phyloP scores from a whole-genome alignment of 2,888 invertebrate genomes.

The Autographa pulchrina region DNA sequence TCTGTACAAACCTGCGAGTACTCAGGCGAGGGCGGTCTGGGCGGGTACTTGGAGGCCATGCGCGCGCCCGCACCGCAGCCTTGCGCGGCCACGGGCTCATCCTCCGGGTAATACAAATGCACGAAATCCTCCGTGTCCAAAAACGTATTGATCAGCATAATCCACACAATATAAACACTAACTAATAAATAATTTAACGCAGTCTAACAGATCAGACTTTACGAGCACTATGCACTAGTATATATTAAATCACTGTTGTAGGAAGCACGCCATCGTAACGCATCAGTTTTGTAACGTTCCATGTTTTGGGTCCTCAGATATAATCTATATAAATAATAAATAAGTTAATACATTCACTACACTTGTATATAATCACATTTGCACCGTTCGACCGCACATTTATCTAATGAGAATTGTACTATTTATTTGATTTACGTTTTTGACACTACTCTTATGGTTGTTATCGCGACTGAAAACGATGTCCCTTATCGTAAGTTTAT shows the following conservation, averaged over 20 bases:
- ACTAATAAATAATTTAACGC: constrained; percentile 82
- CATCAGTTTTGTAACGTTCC: constrained; percentile 79
- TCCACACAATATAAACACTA: constrained; percentile 79
- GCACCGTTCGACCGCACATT: constrained; percentile 73
- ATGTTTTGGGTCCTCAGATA: constrained; percentile 72
- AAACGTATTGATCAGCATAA: constrained; percentile 88
- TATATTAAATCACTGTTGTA: constrained; percentile 73
- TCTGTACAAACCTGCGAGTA: constrained; percentile 80
- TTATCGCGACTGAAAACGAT: constrained; percentile 56
- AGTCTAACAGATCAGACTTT: constrained; percentile 83
- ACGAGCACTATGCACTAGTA: constrained; percentile 72
- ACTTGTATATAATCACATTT: constrained; percentile 86
- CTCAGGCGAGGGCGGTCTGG: constrained; percentile 82
- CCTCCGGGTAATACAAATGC: constrained; percentile 87
- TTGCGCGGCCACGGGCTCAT: constrained; percentile 82
- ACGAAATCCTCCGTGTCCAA: constrained; percentile 89
- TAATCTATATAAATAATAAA: constrained; percentile 72
- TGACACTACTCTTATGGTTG: constrained; percentile 54
- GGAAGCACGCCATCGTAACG: constrained; percentile 82
- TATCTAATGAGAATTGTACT: constrained; percentile 69
- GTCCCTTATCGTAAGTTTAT: constrained; percentile 56
- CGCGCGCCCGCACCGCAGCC: constrained; percentile 86
- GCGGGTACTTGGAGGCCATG: constrained; percentile 84
- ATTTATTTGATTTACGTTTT: constrained; percentile 43
- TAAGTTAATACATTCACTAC: constrained; percentile 76